Evolutionary conservation across 2,888 invertebrate genomes (phyloP), one percentile per base, ranked within the genome.

Genomic region (Acholoe squamosa): DNA sequence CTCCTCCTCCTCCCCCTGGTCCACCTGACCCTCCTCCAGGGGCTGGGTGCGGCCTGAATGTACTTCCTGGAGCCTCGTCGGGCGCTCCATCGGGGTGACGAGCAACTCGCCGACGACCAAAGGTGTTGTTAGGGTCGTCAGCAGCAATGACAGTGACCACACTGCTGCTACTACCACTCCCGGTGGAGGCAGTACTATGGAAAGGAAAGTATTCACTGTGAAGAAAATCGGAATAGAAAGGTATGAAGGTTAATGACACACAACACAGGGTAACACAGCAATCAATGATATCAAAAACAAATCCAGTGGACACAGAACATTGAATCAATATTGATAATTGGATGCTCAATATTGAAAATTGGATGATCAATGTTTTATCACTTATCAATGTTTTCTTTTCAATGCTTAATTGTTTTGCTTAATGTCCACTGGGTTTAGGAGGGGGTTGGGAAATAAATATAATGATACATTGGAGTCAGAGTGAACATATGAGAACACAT

Each of bases 121-220:
- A 89, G 84, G 71, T 76, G 54, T 51, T 61, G 34, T 84, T 89
- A 54, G 89, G 91, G 84, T 91, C 92, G 34, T 92, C 92, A 19
- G 92, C 92, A 3, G 92, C 91, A 34, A 93, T 91, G 51, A 93
- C 92, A 12, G 93, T 93, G 61, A 93, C 92, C 31, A 93, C 93
- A 43, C 93, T 93, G 84, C 93, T 92, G 76, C 92, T 93, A 86
- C 92, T 92, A 28, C 93, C 92, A 86, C 93, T 93, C 19, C 91
- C 91, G 25, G 89, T 90, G 43, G 84, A 84, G 43, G 90, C 89
- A 33, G 89, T 71, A 67, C 89, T 89, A 71, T 67, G 86, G 86
- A 86, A 86, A 86, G 86, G 86, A 86, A 86, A 86, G 86, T 86
- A 86, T 28, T 86, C 86, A 86, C 86, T 86, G 86, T 86, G 86